These are phyloP conservation scores for Colistium nudipinnis DNA, from an alignment of 2,113 vertebrate species.

Conservation along the genomic window DNA sequence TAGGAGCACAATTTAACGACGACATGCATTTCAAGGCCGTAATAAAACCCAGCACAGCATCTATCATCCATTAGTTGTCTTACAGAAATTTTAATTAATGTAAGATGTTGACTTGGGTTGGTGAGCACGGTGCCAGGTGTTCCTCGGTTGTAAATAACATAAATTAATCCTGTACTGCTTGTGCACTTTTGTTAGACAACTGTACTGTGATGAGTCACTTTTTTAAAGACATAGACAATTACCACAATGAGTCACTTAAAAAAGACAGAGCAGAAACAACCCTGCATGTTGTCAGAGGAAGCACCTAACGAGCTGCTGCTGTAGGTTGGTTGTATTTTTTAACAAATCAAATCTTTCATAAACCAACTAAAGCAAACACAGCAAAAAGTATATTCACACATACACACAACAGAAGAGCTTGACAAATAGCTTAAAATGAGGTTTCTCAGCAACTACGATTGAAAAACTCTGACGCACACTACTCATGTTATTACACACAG, in stretches of 20 bases:
- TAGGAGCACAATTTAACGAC: too few species aligned
- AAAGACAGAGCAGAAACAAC: conserved; percentile 37
- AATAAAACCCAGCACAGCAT: too few species aligned
- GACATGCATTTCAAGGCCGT: too few species aligned
- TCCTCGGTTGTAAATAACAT: neutral
- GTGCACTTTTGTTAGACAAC: conserved; percentile 1
- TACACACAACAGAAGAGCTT: neutral
- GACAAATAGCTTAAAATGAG: neutral
- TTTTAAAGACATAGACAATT: conserved; percentile 31
- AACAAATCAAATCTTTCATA: neutral
- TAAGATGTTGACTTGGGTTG: neutral
- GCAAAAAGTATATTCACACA: neutral
- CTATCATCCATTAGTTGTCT: neutral
- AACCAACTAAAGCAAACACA: neutral
- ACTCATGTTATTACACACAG: neutral
- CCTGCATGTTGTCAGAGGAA: conserved; percentile 25
- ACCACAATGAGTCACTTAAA: conserved; percentile 20
- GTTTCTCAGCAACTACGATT: neutral
- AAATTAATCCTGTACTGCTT: neutral
- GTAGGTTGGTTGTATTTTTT: neutral
- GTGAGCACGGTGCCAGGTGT: neutral
- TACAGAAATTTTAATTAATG: neutral
- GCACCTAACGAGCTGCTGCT: neutral
- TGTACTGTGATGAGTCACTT: conserved; percentile 36
- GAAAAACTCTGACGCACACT: neutral